Evolutionary conservation across 2,888 invertebrate species (phyloP).

Genomic region (Myopa tessellatipennis): DNA sequence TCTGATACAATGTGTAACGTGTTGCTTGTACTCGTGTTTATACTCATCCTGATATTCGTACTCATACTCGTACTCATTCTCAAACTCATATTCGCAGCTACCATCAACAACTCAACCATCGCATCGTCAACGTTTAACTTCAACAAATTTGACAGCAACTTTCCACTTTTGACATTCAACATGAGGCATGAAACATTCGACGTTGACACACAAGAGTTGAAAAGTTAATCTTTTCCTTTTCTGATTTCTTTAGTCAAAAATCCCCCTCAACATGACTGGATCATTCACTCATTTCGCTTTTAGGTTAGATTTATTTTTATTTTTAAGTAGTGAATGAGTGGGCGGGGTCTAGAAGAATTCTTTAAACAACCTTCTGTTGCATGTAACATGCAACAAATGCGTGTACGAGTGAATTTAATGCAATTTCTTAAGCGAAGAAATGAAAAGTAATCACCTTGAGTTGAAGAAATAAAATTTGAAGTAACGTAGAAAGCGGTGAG

Average conservation of each 20-base stretch:
- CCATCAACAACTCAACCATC: too few species aligned
- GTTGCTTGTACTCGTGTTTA: too few species aligned
- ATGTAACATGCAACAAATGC: slow-evolving; percentile 35
- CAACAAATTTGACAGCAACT: neutral
- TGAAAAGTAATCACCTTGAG: slow-evolving; percentile 24
- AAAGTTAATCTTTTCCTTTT: slow-evolving; percentile 11
- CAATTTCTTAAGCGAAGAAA: slow-evolving; percentile 27
- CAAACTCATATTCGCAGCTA: too few species aligned
- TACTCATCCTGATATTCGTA: neutral
- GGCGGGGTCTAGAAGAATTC: slow-evolving; percentile 8
- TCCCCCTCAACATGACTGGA: neutral
- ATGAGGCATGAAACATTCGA: neutral
- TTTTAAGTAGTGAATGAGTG: slow-evolving; percentile 1
- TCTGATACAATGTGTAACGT: too few species aligned
- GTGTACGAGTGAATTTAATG: neutral
- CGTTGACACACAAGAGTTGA: neutral
- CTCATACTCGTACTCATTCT: too few species aligned
- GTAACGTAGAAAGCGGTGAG: neutral
- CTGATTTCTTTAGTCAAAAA: too few species aligned
- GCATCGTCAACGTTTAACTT: neutral
- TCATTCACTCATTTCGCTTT: neutral
- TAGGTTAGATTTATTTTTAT: neutral
- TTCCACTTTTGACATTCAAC: slow-evolving; percentile 30
- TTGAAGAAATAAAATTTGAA: slow-evolving; percentile 15
- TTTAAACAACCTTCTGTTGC: slow-evolving; percentile 27